These are phyloP conservation scores for Drosophila mercatorum DNA, from an alignment of 2,888 invertebrate species.

Conservation along the genomic window DNA sequence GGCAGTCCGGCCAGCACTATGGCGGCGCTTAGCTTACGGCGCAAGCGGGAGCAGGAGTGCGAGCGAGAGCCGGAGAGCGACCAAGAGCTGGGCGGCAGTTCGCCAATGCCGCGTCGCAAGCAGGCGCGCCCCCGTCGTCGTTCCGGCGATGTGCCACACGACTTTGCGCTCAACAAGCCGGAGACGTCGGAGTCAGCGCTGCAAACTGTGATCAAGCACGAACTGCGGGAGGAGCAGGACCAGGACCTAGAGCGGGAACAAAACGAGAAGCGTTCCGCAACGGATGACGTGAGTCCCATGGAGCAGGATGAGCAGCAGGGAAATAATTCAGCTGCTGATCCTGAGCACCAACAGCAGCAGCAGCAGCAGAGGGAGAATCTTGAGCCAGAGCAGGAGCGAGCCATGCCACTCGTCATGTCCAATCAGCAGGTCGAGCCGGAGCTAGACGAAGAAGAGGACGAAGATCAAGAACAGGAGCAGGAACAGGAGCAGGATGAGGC, in stretches of 20 bases:
- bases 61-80: constrained; percentile 82
- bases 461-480: constrained; percentile 43
- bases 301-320: constrained; percentile 46
- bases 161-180: constrained; percentile 84
- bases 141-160: constrained; percentile 88
- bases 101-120: constrained; percentile 93
- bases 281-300: constrained; percentile 27
- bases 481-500: constrained; percentile 34
- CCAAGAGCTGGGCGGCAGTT: constrained; percentile 86
- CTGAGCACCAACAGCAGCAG: constrained; percentile 7
- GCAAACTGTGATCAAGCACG: constrained; percentile 83
- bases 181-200: constrained; percentile 73
- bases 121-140: constrained; percentile 94
- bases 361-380: constrained; percentile 13
- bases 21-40: constrained; percentile 66
- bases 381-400: constrained; percentile 22
- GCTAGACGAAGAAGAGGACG: constrained; percentile 46
- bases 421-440: constrained; percentile 31
- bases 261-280: constrained; percentile 24
- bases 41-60: constrained; percentile 78
- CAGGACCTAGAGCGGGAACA: constrained; percentile 43
- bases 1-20: constrained; percentile 70
- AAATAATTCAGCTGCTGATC: not conserved
- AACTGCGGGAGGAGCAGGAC: constrained; percentile 82
- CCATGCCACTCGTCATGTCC: constrained; percentile 7